Conservation (phyloP, 1,140 invertebrate species). For the Lasaia peninsularis region DNA sequence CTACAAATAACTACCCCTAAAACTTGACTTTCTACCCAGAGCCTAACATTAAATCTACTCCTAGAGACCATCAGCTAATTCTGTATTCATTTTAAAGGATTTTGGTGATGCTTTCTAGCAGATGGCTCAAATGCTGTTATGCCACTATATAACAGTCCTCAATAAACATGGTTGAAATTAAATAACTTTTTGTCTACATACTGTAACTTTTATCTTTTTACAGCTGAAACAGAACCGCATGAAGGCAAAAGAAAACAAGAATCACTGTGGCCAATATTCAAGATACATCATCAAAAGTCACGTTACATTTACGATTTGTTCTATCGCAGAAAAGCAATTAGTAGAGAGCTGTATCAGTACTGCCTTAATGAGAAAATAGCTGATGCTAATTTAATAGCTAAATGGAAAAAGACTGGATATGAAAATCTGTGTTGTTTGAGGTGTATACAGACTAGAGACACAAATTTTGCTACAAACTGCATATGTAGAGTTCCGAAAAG, state of each 20-base stretch:
- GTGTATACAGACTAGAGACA: slow-evolving; percentile 98
- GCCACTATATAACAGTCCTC: neutral
- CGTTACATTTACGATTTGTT: slow-evolving; percentile 98
- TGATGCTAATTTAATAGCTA: slow-evolving; percentile 98
- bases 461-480: slow-evolving; percentile 99
- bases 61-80: too few relatives aligned
- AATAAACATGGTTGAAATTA: neutral
- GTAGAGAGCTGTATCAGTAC: slow-evolving; percentile 97
- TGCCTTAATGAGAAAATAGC: slow-evolving; percentile 98
- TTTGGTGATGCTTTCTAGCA: too few relatives aligned
- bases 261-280: slow-evolving; percentile 99
- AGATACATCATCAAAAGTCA: slow-evolving; percentile 99
- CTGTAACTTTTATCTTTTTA: slow-evolving; percentile 21
- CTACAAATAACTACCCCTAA: too few relatives aligned
- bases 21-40: too few relatives aligned
- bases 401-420: slow-evolving; percentile 99
- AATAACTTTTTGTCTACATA: too few relatives aligned
- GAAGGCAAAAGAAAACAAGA: slow-evolving; percentile 99
- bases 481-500: slow-evolving; percentile 99
- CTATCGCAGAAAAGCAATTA: slow-evolving; percentile 97
- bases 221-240: slow-evolving; percentile 98
- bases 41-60: too few relatives aligned
- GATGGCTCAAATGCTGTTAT: too few relatives aligned
- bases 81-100: too few relatives aligned
- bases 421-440: slow-evolving; percentile 99